These are phyloP conservation scores for Battus philenor DNA, from an alignment of 1,140 invertebrate genomes.

Conservation along the genomic window DNA sequence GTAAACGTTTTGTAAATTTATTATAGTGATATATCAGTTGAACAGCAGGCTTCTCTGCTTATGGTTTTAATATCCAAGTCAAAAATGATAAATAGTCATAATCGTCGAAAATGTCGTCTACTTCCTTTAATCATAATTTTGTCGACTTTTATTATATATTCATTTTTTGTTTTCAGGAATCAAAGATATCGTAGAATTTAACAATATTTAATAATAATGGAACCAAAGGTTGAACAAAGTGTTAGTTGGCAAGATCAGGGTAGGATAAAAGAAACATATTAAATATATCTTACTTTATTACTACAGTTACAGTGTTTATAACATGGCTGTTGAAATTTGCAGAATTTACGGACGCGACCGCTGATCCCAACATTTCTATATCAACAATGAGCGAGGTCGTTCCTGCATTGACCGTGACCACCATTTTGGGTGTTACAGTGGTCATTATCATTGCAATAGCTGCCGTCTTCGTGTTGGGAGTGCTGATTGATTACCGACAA, in stretches of 20 bases:
- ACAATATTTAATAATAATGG: conserved; percentile 1
- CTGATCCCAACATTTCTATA: conserved; percentile 38
- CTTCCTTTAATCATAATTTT: too few relatives aligned
- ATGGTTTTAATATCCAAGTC: too few relatives aligned
- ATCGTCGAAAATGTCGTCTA: too few relatives aligned
- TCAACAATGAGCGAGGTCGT: conserved; percentile 45
- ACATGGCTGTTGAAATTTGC: conserved; percentile 20
- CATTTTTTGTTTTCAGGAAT: conserved; percentile 1
- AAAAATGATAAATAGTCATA: too few relatives aligned
- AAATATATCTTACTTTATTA: too few relatives aligned
- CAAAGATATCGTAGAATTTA: background rate
- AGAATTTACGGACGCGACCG: conserved; percentile 40
- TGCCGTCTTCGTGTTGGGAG: conserved; percentile 76
- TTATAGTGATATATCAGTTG: too few relatives aligned
- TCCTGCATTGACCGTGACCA: conserved; percentile 63
- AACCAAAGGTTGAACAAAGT: conserved; percentile 9
- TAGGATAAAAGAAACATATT: background rate
- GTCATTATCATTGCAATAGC: conserved; percentile 76
- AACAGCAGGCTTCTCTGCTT: too few relatives aligned
- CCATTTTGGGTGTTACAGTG: conserved; percentile 73
- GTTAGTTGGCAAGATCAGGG: conserved; percentile 4
- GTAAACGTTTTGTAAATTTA: too few relatives aligned
- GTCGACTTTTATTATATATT: too few relatives aligned
- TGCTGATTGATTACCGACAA: conserved; percentile 74
- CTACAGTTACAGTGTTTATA: too few relatives aligned